phyloP scores from a whole-genome alignment of 2,113 vertebrate species.

The Colinus virginianus region DNA sequence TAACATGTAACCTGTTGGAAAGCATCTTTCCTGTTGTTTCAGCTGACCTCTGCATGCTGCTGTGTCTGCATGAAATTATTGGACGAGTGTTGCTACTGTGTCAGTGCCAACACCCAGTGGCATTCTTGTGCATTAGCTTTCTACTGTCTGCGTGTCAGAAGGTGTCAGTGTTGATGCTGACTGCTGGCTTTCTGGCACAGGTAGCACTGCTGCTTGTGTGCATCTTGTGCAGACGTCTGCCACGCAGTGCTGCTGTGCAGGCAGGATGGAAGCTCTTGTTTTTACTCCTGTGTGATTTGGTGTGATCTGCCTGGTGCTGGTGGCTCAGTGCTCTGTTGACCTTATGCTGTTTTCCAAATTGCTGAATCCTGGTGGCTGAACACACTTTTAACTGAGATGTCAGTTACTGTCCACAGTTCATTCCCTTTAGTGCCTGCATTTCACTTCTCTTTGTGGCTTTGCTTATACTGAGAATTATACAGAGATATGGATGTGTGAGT shows the following conservation, averaged over 20 bases:
- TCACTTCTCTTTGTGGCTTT: not conserved
- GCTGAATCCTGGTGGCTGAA: not conserved
- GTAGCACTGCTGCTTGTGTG: not conserved
- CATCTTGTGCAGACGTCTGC: not conserved
- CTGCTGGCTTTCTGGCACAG: not conserved
- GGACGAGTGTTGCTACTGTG: accelerated
- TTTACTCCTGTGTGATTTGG: not conserved
- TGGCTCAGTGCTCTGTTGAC: not conserved
- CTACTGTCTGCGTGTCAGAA: not conserved
- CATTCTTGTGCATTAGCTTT: not conserved
- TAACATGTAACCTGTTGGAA: not conserved
- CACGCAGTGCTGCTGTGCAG: not conserved
- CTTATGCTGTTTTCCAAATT: accelerated
- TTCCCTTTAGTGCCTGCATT: not conserved
- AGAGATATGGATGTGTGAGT: not conserved
- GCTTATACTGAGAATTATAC: not conserved
- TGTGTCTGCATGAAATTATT: accelerated
- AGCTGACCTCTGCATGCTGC: accelerated
- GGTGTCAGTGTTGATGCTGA: not conserved
- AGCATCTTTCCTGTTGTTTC: accelerated
- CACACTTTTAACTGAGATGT: not conserved
- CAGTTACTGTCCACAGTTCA: not conserved
- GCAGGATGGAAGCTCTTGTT: not conserved
- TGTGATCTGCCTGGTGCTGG: not conserved
- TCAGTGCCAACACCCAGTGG: not conserved